Base-by-base conservation (phyloP, 1,140 invertebrate species). In the Drosophila dunni region DNA sequence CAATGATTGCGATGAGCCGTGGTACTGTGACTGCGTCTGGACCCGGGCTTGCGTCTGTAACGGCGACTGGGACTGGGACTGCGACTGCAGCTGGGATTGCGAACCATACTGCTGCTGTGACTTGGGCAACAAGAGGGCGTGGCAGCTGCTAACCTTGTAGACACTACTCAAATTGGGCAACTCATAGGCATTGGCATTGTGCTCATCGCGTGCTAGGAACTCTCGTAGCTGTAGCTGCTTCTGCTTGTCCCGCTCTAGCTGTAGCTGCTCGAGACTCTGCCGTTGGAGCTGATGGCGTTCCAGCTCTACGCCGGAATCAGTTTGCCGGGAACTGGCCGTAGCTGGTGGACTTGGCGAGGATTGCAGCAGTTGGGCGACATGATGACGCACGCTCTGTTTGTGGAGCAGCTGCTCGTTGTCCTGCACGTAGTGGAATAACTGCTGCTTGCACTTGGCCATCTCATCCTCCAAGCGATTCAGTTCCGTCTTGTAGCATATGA, bases 401-500 rank as follows among this genome's bases (percentile, higher is more conserved):
- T 33, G 46, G 0, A 86, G 61, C 48, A 79, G n/a, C 36, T 82
- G 72, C 45, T 70, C 58, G n/a, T 88, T 79, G 29, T 88, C 69
- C 33, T 77, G 33, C 0, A 86, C 79, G 15, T 79, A 88, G 20
- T 60, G 56, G 24, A 74, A 54, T 33, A 86, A 48, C 56, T 83
- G 76, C 8, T 51, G 65, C 73, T 88, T 88, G 61, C 83, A 86
- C 42, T 88, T 83, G 54, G 54, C 76, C 83, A 86, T 88, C 42
- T 86, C 79, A 11, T 54, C 44, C 72, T 86, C 79, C 34, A 86
- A 69, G 9, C 72, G 44, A 1, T 3, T 24, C 3, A 86, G 60
- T 1, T 72, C 65, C 3, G 66, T 38, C 17, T 71, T 75, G 51
- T 82, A 82, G 68, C 83, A 86, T 3, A 61, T n/a, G 13, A 57